These are phyloP conservation scores for Casuarius casuarius DNA, from an alignment of 2,113 vertebrate species.

Conservation along the genomic window DNA sequence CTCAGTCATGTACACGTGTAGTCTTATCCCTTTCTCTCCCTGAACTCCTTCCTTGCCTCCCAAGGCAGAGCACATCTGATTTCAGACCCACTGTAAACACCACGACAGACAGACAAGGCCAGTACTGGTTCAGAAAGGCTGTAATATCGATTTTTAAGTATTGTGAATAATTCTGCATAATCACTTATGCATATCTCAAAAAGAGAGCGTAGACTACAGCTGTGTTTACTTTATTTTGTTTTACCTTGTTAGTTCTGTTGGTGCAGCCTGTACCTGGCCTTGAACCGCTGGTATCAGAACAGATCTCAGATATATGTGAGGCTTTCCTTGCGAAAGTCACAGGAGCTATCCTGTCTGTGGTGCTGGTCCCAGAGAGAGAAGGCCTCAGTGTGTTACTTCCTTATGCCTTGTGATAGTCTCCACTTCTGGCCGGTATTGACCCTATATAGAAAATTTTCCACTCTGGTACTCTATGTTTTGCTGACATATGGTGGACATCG, in stretches of 20 bases:
- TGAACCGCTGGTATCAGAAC: not conserved
- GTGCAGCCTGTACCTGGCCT: not conserved
- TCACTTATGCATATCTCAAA: not conserved
- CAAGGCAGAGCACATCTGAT: not conserved
- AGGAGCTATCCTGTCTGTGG: not conserved
- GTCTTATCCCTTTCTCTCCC: not conserved
- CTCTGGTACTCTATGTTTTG: not conserved
- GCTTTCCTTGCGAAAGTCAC: not conserved
- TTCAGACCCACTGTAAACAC: not conserved
- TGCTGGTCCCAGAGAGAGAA: fast-evolving
- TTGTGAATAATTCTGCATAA: not conserved
- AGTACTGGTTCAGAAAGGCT: not conserved
- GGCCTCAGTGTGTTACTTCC: not conserved
- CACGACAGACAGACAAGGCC: fast-evolving
- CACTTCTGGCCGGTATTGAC: not conserved
- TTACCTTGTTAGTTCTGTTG: not conserved
- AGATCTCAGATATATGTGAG: fast-evolving
- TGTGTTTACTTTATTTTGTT: not conserved
- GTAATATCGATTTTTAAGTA: not conserved
- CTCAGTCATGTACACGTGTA: fast-evolving
- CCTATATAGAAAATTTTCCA: not conserved
- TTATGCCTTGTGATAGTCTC: not conserved
- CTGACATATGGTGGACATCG: not conserved
- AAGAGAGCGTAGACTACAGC: not conserved
- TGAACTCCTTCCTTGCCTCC: not conserved